Base-by-base conservation (phyloP, 2,888 invertebrate species). In the Platycheirus albimanus region DNA sequence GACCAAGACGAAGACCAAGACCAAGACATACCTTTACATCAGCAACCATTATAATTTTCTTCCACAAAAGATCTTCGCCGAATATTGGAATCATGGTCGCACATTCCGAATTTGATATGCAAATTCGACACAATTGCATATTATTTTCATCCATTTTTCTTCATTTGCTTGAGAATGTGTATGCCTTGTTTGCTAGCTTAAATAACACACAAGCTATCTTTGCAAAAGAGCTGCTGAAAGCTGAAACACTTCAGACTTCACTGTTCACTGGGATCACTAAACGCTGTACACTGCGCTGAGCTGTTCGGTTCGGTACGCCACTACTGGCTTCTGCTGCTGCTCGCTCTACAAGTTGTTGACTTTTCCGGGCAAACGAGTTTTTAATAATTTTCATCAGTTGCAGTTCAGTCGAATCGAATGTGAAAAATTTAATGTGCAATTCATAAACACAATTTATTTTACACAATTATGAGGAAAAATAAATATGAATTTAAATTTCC, bases 81-180 rank as follows among this genome's bases (percentile, higher is more conserved):
- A 90, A 90, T 85, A 90, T 90, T 85, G 90, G 89, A 83, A 90
- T 89, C 89, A 90, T 90, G 87, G 89, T 89, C 85, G 88, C 87
- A 76, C 87, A 87, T 84, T 87, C 88, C 85, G 87, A 86, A 86
- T 89, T 87, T 85, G 89, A 88, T 77, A 90, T 90, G 88, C 90
- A 90, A 87, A 90, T 90, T 86, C 90, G 90, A 85, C 90, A 90
- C 77, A 89, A 87, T 87, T 89, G 88, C 54, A 87, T 86, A 87
- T n/a, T n/a, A n/a, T 87, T 87, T 61, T 83, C 83, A 69, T 85
- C 85, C 86, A 86, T 86, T 77, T 79, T 85, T 58, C 78, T 66
- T 71, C 83, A 77, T 85, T 81, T 74, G 83, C 43, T 78, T 67
- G 47, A 49, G 20, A 72, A 51, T 66, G 15, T 66, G 15, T 45